These are phyloP conservation scores for Lamprologus speciosus DNA, from an alignment of 2,113 vertebrate species.

Conservation along the genomic window DNA sequence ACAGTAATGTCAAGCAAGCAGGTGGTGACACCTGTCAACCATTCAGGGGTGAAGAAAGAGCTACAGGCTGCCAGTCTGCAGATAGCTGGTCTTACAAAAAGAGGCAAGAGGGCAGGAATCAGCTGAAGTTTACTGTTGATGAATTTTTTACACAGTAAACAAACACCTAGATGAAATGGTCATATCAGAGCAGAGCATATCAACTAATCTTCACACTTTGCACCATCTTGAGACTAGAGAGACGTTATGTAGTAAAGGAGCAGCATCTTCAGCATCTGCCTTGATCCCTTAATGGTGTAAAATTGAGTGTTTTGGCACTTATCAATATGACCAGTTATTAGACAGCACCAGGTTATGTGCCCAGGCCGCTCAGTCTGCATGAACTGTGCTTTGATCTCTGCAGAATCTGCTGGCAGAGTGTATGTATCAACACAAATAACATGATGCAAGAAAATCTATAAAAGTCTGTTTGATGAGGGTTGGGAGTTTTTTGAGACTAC, in stretches of 20 bases:
- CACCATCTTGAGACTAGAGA: not conserved
- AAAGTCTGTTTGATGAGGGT: not conserved
- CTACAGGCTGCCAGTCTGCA: not conserved
- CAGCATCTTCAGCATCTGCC: not conserved
- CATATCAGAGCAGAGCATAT: not conserved
- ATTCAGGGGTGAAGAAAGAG: not conserved
- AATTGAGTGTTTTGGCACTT: not conserved
- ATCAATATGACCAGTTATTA: conserved; percentile 11
- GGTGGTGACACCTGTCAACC: conserved; percentile 30
- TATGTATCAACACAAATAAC: not conserved
- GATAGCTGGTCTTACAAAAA: not conserved
- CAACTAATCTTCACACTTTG: not conserved
- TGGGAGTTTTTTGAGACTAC: not conserved
- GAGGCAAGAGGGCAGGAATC: not conserved
- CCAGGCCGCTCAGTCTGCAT: not conserved
- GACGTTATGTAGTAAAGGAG: not conserved
- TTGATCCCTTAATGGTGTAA: not conserved
- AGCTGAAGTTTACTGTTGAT: not conserved
- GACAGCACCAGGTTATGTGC: not conserved
- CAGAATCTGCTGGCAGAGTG: not conserved
- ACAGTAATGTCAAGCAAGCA: conserved; percentile 6
- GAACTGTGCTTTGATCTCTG: not conserved
- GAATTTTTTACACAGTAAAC: not conserved
- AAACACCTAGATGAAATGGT: not conserved
- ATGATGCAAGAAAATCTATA: not conserved